phyloP scores from a whole-genome alignment of 2,797 vertebrate species.

The Enteromius unitaeniatus region DNA sequence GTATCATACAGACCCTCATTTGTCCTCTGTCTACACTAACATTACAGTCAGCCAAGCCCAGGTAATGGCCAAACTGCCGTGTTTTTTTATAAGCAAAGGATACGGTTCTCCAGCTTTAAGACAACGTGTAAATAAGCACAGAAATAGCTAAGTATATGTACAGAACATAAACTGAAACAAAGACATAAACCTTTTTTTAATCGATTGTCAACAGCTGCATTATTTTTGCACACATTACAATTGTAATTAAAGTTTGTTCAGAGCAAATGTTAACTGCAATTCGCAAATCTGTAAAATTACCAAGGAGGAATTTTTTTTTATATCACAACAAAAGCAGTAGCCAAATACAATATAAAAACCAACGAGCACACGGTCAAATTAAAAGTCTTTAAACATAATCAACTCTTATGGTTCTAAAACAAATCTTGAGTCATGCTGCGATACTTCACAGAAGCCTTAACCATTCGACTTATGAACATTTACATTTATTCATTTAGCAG shows the following conservation, averaged over 20 bases:
- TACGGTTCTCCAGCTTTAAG: conserved; percentile 40
- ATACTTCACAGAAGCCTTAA: not conserved
- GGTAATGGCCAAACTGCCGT: conserved; percentile 47
- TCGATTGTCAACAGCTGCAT: conserved; percentile 13
- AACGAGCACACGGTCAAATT: not conserved
- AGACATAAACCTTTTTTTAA: not conserved
- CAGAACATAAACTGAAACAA: conserved; percentile 8
- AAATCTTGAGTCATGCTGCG: conserved; percentile 1
- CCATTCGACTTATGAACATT: not conserved
- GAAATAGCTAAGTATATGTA: conserved; percentile 13
- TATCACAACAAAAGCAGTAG: not conserved
- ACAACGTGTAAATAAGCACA: conserved; percentile 16
- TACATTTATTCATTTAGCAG: not conserved
- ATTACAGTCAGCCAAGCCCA: conserved; percentile 46
- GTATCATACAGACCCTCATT: conserved; percentile 52
- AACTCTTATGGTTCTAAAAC: not conserved
- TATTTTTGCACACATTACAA: not conserved
- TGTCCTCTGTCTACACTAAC: conserved; percentile 56
- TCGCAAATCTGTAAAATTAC: not conserved
- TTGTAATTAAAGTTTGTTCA: not conserved
- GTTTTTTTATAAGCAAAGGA: conserved; percentile 45
- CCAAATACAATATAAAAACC: not conserved
- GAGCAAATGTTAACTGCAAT: not conserved
- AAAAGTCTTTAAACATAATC: conserved; percentile 13
- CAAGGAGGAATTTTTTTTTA: not conserved